Evolutionary conservation across 2,888 invertebrate species (phyloP), one percentile per base, ranked within the genome.

Genomic region (Odontomyia ornata): DNA sequence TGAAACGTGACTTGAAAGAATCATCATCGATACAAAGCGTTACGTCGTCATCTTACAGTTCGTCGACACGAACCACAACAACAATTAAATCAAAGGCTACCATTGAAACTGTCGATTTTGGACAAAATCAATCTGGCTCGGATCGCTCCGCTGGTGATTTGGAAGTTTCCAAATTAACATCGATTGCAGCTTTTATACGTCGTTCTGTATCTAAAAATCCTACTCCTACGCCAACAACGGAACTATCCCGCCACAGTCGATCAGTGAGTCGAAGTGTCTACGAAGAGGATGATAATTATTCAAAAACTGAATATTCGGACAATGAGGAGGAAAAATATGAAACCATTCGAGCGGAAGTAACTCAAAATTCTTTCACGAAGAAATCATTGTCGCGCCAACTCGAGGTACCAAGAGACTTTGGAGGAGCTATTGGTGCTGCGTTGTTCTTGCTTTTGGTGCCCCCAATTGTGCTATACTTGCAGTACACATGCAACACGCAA

Each of bases 221-320:
- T 81, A 30, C 80, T 1, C 77, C 80, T 67, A 76, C 75, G 11
- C 77, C 80, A 72, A 76, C 75, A n/a, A 76, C 78, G 3, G 79
- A 79, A 71, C 47, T 46, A 79, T 28, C 77, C 56, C 3, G 83
- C 80, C 76, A 83, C 0, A 85, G 85, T 9, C 83, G 85, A n/a
- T 81, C 81, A 11, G 79, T 81, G 13, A 81, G 81, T 65, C 81
- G 80, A 52, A 86, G 86, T 5, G 81, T 84, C 0, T 85, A 84
- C 69, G 86, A 85, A 25, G 86, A 86, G 77, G 86, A 86, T 77
- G 85, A 84, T 25, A 83, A 83, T 76, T 84, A 83, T 62, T 85
- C 84, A 1, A 84, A 84, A 77, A 83, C 83, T 28, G 84, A 81
- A 79, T 84, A 82, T 80, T 85, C 84, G 21, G 83, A 79, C 77